These are phyloP conservation scores for Himalopsyche kuldschensis DNA, from an alignment of 2,888 invertebrate species.

Conservation along the genomic window DNA sequence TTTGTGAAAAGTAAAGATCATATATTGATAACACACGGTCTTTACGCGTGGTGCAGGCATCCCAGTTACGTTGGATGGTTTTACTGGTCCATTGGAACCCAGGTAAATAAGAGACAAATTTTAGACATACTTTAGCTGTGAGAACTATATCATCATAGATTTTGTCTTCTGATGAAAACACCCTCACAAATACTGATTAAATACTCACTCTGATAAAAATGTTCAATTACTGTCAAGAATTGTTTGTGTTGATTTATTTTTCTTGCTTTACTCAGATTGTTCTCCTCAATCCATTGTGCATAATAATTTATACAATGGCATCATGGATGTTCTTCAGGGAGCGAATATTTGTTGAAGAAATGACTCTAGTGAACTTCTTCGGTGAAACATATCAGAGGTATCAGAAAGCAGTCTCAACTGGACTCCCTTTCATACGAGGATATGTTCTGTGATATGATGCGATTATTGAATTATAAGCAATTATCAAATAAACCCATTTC, in stretches of 20 bases:
- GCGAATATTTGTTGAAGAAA: constrained; percentile 86
- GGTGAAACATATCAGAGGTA: constrained; percentile 85
- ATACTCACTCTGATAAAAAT: not conserved
- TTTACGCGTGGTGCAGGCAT: constrained; percentile 85
- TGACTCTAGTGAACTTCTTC: constrained; percentile 87
- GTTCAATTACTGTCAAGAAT: no score
- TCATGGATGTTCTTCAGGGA: constrained; percentile 93
- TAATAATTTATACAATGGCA: constrained; percentile 75
- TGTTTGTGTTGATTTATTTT: not conserved
- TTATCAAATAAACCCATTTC: no score
- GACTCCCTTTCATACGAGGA: constrained; percentile 86
- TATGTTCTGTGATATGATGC: constrained; percentile 47
- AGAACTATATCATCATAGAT: no score
- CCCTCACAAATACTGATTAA: not conserved
- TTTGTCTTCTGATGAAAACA: no score
- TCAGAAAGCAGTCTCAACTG: constrained; percentile 79
- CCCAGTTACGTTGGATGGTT: constrained; percentile 99
- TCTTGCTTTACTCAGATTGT: constrained; percentile 65
- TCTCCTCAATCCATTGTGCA: constrained; percentile 87
- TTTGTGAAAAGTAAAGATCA: constrained; percentile 79
- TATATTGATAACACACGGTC: constrained; percentile 82
- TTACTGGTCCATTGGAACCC: constrained; percentile 97
- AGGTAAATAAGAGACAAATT: constrained; percentile 69
- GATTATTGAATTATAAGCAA: no score
- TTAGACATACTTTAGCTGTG: no score